Conservation (phyloP, 2,888 invertebrate species). For the Netelia virgata region DNA sequence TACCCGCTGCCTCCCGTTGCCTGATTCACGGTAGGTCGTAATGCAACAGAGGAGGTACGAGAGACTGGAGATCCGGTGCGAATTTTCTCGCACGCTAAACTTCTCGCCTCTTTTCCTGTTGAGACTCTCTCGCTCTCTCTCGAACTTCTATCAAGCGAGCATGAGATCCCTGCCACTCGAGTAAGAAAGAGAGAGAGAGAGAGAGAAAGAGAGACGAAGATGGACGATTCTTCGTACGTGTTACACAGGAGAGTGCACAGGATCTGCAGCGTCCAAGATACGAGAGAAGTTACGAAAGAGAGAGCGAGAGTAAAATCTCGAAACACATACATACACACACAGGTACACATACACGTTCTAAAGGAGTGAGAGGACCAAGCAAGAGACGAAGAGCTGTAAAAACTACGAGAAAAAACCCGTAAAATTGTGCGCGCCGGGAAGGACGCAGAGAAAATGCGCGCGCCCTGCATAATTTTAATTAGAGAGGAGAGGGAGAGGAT, state of each 20-base stretch:
- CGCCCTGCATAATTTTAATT: constrained; percentile 63
- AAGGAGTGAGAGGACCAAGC: neutral
- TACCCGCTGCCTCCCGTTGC: neutral
- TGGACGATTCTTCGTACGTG: no score
- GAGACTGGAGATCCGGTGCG: constrained; percentile 33
- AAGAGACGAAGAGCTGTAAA: constrained; percentile 57
- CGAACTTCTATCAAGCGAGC: constrained; percentile 5
- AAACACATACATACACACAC: constrained; percentile 1
- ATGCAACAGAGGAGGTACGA: neutral
- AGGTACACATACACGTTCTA: constrained; percentile 18
- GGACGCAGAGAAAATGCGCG: constrained; percentile 50
- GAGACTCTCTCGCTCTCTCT: constrained; percentile 1
- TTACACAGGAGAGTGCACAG: no score
- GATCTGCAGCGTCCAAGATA: no score
- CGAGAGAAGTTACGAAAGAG: no score
- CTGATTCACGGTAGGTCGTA: neutral
- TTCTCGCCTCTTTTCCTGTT: constrained; percentile 2
- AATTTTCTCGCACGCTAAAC: constrained; percentile 46
- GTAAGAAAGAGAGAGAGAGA: constrained; percentile 35
- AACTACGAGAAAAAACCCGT: constrained; percentile 52
- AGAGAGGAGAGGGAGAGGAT: constrained; percentile 4
- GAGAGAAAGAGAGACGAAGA: constrained; percentile 26
- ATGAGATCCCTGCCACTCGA: neutral
- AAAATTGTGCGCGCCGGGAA: constrained; percentile 54
- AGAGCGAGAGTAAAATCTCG: constrained; percentile 50